Evolutionary conservation across 2,113 vertebrate species (phyloP).

Genomic region (Baryphthengus martii): DNA sequence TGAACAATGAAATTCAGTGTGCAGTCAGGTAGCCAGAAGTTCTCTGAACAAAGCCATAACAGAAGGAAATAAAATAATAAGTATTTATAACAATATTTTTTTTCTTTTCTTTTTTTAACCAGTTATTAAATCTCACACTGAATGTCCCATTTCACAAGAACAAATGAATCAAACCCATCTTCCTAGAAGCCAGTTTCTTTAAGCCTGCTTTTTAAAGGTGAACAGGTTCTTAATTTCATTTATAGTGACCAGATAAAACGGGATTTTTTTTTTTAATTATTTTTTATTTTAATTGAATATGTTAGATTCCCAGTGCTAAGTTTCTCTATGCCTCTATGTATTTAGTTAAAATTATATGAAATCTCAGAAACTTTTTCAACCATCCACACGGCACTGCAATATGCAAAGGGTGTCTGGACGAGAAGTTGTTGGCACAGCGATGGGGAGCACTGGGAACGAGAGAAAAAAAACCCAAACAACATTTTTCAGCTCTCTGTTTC

Average conservation of each 20-base stretch:
- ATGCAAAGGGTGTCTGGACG: background rate
- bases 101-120: constrained; percentile 4
- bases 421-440: background rate
- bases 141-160: background rate
- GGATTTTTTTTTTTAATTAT: background rate
- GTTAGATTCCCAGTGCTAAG: background rate
- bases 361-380: background rate
- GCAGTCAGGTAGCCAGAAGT: background rate
- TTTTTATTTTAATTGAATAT: background rate
- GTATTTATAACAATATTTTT: background rate
- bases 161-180: background rate
- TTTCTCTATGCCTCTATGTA: background rate
- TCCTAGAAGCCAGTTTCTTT: background rate
- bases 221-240: constrained; percentile 15
- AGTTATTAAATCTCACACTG: background rate
- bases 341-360: background rate
- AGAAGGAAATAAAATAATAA: constrained; percentile 25
- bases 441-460: background rate
- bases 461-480: no score
- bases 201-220: background rate
- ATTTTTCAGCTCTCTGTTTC: background rate
- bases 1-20: constrained; percentile 51
- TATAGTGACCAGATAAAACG: background rate
- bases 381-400: fast-evolving
- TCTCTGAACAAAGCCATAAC: constrained; percentile 5